phyloP scores from a whole-genome alignment of 1,140 invertebrate genomes.

The Cylas formicarius region DNA sequence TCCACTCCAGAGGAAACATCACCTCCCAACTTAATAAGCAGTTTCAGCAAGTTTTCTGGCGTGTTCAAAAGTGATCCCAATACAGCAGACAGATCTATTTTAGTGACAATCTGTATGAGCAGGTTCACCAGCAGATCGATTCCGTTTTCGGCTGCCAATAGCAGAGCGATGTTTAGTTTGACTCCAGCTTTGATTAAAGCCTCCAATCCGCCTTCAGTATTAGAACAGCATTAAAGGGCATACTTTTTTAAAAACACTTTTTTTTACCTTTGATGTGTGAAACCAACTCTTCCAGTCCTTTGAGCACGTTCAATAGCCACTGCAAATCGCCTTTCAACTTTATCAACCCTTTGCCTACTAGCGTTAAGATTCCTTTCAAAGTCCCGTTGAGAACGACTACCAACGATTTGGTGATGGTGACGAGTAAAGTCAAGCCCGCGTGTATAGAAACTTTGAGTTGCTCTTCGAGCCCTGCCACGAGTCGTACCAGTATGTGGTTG shows the following conservation, averaged over 20 bases:
- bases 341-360: background rate
- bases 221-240: too few species aligned
- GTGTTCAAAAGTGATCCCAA: slow-evolving; percentile 2
- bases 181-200: slow-evolving; percentile 5
- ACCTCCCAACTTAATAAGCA: slow-evolving; percentile 11
- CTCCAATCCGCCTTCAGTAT: slow-evolving; percentile 4
- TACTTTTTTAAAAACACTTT: too few species aligned
- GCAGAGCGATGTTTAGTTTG: background rate
- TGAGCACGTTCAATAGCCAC: background rate
- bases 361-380: slow-evolving; percentile 1
- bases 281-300: slow-evolving; percentile 3
- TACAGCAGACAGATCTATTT: slow-evolving; percentile 1
- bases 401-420: background rate
- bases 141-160: slow-evolving; percentile 3
- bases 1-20: background rate
- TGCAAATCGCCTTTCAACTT: slow-evolving; percentile 1
- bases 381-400: background rate
- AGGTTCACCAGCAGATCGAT: slow-evolving; percentile 9
- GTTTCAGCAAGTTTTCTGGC: background rate
- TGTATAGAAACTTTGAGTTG: slow-evolving; percentile 1
- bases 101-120: background rate
- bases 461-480: background rate
- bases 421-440: background rate
- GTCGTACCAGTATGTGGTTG: slow-evolving; percentile 1
- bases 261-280: slow-evolving; percentile 2